A percentile compares a stretch with the other conserved stretches of the same genome.
Conservation (phyloP, 2,113 vertebrate species). For the Rhinolophus sinicus region DNA sequence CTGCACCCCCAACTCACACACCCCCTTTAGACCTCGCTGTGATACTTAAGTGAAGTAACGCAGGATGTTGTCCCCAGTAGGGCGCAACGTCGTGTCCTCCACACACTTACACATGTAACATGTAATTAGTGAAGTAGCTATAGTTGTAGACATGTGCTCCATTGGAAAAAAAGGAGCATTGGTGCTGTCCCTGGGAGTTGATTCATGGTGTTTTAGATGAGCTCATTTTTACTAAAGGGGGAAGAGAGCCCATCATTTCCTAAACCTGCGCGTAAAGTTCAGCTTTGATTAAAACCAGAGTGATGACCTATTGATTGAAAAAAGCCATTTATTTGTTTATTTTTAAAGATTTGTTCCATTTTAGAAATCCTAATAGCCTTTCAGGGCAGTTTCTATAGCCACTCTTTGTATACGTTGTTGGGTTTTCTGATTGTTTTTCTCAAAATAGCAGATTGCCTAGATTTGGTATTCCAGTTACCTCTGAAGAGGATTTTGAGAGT, state of each 20-base stretch:
- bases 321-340: not conserved
- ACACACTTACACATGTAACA: not conserved
- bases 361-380: not conserved
- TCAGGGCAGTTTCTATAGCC: not conserved
- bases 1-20: rapidly evolving
- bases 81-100: not conserved
- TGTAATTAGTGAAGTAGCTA: not conserved
- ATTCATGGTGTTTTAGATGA: not conserved
- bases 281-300: constrained; percentile 43
- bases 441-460: not conserved
- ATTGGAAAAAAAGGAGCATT: not conserved
- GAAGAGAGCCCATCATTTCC: not conserved
- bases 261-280: constrained; percentile 3
- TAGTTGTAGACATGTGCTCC: not conserved
- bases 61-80: not conserved
- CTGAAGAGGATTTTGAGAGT: constrained; percentile 29
- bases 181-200: not conserved
- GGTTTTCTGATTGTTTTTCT: not conserved
- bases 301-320: not conserved
- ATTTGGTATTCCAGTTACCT: constrained; percentile 2
- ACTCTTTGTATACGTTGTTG: not conserved
- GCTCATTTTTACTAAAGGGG: not conserved
- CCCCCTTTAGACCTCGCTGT: not conserved
- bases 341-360: constrained; percentile 48
- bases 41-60: not conserved